A percentile compares a stretch with the other conserved stretches of the same genome.
phyloP scores from a whole-genome alignment of 2,888 invertebrate genomes.

The Lasioglossum morio region DNA sequence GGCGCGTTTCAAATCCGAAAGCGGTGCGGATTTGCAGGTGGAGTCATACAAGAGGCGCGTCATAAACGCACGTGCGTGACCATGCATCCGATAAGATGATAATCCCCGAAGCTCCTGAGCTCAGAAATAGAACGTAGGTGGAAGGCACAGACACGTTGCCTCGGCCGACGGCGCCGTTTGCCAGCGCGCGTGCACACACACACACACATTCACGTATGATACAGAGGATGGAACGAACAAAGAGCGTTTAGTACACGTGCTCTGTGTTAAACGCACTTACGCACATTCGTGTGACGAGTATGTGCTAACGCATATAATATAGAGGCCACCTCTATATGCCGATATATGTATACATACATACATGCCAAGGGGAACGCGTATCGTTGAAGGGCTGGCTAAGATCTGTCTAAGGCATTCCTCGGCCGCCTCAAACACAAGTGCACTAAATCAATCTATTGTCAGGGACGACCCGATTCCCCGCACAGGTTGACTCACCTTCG shows the following conservation, averaged over 20 bases:
- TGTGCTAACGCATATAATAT: constrained; percentile 7
- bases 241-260: constrained; percentile 36
- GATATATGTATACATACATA: constrained; percentile 8
- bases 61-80: constrained; percentile 78
- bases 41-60: constrained; percentile 71
- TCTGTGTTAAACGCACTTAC: constrained; percentile 35
- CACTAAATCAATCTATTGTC: constrained; percentile 82
- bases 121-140: constrained; percentile 65
- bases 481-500: constrained; percentile 79
- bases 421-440: constrained; percentile 73
- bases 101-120: constrained; percentile 71
- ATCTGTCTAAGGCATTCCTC: constrained; percentile 68
- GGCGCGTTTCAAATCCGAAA: constrained; percentile 67
- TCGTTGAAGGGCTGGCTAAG: constrained; percentile 52
- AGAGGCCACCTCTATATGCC: not conserved
- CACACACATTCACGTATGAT: constrained; percentile 9
- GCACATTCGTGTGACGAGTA: constrained; percentile 31
- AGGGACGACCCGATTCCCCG: constrained; percentile 76
- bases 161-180: constrained; percentile 7
- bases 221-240: constrained; percentile 28
- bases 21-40: constrained; percentile 74
- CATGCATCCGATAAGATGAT: constrained; percentile 76
- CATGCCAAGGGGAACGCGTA: not conserved
- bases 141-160: constrained; percentile 50
- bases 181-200: not conserved